phyloP scores from a whole-genome alignment of 2,888 invertebrate genomes.

The Gibbula magus region DNA sequence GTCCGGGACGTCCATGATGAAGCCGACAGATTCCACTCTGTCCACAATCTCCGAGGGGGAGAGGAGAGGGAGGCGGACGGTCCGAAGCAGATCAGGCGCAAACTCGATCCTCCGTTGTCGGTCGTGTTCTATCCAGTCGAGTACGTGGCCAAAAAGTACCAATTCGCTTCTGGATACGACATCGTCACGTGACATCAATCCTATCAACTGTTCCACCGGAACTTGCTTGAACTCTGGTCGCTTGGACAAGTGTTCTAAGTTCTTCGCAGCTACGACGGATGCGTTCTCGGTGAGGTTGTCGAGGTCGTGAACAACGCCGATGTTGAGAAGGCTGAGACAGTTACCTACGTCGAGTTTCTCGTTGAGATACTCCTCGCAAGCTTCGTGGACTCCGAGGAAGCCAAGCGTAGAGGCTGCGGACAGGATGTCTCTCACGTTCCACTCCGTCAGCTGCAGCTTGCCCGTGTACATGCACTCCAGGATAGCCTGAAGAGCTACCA shows the following conservation, averaged over 20 bases:
- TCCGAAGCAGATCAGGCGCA: constrained; percentile 47
- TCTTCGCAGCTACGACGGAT: constrained; percentile 47
- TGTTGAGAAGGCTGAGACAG: constrained; percentile 54
- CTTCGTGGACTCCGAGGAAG: constrained; percentile 53
- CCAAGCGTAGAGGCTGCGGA: constrained; percentile 47
- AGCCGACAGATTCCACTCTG: constrained; percentile 55
- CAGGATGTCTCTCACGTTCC: constrained; percentile 53
- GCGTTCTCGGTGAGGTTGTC: constrained; percentile 43
- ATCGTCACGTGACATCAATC: constrained; percentile 52
- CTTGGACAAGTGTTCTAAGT: constrained; percentile 50
- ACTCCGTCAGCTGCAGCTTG: constrained; percentile 48
- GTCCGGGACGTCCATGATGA: constrained; percentile 59
- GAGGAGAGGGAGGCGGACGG: constrained; percentile 60
- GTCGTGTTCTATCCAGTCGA: constrained; percentile 56
- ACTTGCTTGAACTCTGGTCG: constrained; percentile 49
- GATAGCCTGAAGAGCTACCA: constrained; percentile 42
- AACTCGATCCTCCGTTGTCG: constrained; percentile 44
- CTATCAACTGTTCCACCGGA: constrained; percentile 47
- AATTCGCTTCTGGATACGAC: constrained; percentile 48
- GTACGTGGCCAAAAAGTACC: constrained; percentile 51
- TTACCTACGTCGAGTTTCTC: constrained; percentile 50
- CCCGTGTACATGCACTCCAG: constrained; percentile 63
- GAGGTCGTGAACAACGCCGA: constrained; percentile 50
- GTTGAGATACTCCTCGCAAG: constrained; percentile 54
- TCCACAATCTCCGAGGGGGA: constrained; percentile 57